These are phyloP conservation scores for Rhorus exstirpatorius DNA, from an alignment of 2,888 invertebrate species.

Conservation along the genomic window DNA sequence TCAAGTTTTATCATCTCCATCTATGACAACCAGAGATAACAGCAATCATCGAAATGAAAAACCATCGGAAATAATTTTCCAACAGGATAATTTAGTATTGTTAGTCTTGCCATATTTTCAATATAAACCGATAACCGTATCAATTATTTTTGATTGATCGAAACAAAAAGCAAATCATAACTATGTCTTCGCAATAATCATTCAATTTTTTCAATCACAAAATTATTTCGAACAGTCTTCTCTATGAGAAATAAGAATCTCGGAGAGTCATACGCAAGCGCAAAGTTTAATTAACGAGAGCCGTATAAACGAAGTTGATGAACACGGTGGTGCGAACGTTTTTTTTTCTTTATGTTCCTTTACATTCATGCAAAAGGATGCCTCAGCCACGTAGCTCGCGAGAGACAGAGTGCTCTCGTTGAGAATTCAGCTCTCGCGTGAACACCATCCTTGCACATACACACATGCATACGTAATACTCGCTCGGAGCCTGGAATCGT, in stretches of 20 bases:
- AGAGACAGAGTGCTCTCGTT: slow-evolving; percentile 38
- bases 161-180: too few relatives aligned
- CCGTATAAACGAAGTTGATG: slow-evolving; percentile 5
- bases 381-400: slow-evolving; percentile 4
- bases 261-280: neutral
- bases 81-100: neutral
- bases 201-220: too few relatives aligned
- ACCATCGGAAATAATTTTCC: neutral
- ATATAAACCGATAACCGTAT: neutral
- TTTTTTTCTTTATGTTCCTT: neutral
- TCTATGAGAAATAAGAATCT: neutral
- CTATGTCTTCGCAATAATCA: too few relatives aligned
- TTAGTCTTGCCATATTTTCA: neutral
- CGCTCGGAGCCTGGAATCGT: slow-evolving; percentile 31
- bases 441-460: slow-evolving; percentile 37
- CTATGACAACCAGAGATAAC: slow-evolving; percentile 1
- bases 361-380: slow-evolving; percentile 38
- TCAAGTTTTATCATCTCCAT: slow-evolving; percentile 7
- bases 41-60: slow-evolving; percentile 6
- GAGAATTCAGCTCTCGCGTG: slow-evolving; percentile 47
- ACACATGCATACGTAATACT: neutral
- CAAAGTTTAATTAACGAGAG: slow-evolving; percentile 33
- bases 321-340: slow-evolving; percentile 11
- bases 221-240: neutral
- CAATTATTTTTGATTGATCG: too few relatives aligned